Evolutionary conservation across 2,888 invertebrate species (phyloP).

Genomic region (Stenodera caucasica): DNA sequence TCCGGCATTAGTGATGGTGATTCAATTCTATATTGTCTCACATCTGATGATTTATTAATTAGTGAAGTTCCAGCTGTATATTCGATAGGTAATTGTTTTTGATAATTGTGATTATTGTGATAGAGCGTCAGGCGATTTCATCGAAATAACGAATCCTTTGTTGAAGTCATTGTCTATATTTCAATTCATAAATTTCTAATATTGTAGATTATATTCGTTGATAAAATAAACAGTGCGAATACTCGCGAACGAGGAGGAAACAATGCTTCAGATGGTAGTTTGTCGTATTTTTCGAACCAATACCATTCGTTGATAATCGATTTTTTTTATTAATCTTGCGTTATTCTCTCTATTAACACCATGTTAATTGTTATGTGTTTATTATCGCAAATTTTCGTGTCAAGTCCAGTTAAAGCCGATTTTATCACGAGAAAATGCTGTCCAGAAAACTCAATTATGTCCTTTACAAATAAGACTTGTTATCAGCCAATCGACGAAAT

Average conservation of each 20-base stretch:
- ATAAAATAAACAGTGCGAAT: slow-evolving; percentile 29
- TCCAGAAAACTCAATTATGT: slow-evolving; percentile 12
- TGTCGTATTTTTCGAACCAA: slow-evolving; percentile 10
- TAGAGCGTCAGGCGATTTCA: neutral
- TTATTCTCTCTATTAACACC: slow-evolving; percentile 7
- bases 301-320: slow-evolving; percentile 16
- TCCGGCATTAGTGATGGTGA: neutral
- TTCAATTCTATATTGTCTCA: neutral
- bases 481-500: neutral
- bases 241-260: slow-evolving; percentile 18
- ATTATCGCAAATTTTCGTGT: slow-evolving; percentile 3
- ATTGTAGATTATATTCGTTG: slow-evolving; percentile 23
- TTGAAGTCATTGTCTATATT: neutral
- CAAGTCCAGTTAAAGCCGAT: slow-evolving; percentile 12
- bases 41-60: neutral
- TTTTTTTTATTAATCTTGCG: slow-evolving; percentile 15
- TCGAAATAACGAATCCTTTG: neutral
- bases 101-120: neutral
- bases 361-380: slow-evolving; percentile 10
- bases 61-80: neutral
- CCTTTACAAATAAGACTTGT: slow-evolving; percentile 7
- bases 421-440: slow-evolving; percentile 21
- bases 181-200: slow-evolving; percentile 4
- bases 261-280: slow-evolving; percentile 19
- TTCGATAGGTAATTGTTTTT: too few species aligned